Evolutionary conservation across 1,140 invertebrate genomes (phyloP).

Genomic region (Drosophila ananassae): DNA sequence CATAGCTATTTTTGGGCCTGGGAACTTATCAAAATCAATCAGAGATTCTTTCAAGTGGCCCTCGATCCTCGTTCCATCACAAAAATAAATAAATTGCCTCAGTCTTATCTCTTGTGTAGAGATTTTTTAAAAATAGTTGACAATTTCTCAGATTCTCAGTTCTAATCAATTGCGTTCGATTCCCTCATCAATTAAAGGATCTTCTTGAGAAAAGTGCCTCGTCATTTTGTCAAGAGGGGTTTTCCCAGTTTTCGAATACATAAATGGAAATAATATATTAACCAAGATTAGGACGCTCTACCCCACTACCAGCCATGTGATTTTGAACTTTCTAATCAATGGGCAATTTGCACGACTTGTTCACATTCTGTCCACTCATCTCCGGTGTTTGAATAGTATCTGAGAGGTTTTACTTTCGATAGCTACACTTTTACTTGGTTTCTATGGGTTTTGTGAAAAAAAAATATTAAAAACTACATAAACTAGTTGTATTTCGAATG

Average conservation of each 20-base stretch:
- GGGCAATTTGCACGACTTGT: constrained; percentile 10
- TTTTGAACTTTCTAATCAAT: constrained; percentile 33
- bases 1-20: neutral
- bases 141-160: neutral
- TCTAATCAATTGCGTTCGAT: neutral
- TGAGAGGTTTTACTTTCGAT: neutral
- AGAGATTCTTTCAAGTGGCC: neutral
- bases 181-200: constrained; percentile 4
- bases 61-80: neutral
- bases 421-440: too few species aligned
- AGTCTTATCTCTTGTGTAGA: neutral
- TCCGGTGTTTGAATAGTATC: constrained; percentile 31
- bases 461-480: too few species aligned
- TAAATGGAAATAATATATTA: constrained; percentile 2
- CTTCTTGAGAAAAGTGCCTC: neutral
- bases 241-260: constrained; percentile 7
- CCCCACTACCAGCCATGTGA: neutral
- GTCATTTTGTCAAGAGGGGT: neutral
- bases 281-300: neutral
- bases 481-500: too few species aligned
- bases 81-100: neutral
- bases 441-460: too few species aligned
- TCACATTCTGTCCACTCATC: constrained; percentile 42
- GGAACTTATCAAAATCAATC: neutral
- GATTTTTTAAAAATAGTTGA: neutral